phyloP scores from a whole-genome alignment of 1,140 invertebrate genomes.

The Agrypnia vestita region DNA sequence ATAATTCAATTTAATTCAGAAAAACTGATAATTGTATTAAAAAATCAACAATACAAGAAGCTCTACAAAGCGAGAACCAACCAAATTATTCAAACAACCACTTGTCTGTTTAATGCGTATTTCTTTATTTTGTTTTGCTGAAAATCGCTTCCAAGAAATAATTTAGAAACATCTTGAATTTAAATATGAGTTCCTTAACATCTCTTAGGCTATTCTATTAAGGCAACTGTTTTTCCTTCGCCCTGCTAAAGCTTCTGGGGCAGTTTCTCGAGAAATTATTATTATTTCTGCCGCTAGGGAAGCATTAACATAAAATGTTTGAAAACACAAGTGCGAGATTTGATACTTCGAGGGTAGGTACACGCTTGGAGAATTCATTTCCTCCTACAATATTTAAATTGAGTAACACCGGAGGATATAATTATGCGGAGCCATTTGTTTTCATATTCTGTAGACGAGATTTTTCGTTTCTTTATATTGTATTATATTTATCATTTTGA shows the following conservation, averaged over 20 bases:
- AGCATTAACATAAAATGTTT: constrained; percentile 22
- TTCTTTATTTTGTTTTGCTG: constrained; percentile 24
- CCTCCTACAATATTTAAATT: constrained; percentile 26
- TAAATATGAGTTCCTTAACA: constrained; percentile 26
- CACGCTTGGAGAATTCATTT: constrained; percentile 10
- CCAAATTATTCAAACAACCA: not conserved
- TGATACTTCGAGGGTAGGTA: not conserved
- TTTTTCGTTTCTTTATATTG: not conserved
- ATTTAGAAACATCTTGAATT: constrained; percentile 32
- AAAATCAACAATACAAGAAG: not conserved
- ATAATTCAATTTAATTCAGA: no score
- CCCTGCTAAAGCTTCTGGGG: not conserved
- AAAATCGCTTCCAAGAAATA: constrained; percentile 17
- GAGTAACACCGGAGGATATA: not conserved
- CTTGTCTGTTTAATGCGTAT: not conserved
- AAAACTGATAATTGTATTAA: no score
- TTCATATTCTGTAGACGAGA: not conserved
- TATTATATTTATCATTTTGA: not conserved
- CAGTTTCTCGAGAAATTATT: constrained; percentile 24
- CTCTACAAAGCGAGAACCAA: not conserved
- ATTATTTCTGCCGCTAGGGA: constrained; percentile 27
- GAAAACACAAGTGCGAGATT: constrained; percentile 28
- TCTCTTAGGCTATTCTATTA: constrained; percentile 9
- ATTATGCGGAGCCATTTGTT: constrained; percentile 18
- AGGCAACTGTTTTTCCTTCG: constrained; percentile 1